These are phyloP conservation scores for Blastomussa wellsi DNA, from an alignment of 92 coral and sea anemone genomes.

Conservation along the genomic window DNA sequence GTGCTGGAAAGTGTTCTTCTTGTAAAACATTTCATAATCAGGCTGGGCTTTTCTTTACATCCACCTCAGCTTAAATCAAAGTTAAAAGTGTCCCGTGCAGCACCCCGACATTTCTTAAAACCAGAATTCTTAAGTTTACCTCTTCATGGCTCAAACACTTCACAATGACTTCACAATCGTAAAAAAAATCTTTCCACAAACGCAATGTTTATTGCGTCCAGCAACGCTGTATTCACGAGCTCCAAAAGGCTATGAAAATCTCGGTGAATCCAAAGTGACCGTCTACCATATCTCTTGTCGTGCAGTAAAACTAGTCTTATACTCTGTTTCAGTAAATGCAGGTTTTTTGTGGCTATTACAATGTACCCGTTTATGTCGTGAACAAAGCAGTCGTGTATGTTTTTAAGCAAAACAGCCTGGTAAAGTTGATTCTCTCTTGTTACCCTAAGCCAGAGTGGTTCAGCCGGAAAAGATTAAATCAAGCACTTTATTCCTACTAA, in stretches of 20 bases:
- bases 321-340: background rate
- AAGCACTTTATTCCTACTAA: background rate
- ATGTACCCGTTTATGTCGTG: background rate
- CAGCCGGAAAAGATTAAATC: conserved; percentile 2
- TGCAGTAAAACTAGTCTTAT: background rate
- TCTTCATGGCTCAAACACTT: background rate
- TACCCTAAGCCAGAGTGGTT: background rate
- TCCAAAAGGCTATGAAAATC: background rate
- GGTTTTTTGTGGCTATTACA: background rate
- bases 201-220: background rate
- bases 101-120: background rate
- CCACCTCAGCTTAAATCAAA: background rate
- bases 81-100: background rate
- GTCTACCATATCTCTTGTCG: background rate
- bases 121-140: background rate
- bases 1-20: background rate
- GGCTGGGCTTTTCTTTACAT: background rate
- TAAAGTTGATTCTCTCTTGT: background rate
- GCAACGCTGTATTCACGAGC: background rate
- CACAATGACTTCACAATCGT: background rate
- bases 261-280: background rate
- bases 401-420: background rate
- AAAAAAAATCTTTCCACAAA: background rate
- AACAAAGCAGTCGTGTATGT: background rate
- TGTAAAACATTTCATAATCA: background rate